phyloP scores from a whole-genome alignment of 2,888 invertebrate species.

The Drosophila greeni region DNA sequence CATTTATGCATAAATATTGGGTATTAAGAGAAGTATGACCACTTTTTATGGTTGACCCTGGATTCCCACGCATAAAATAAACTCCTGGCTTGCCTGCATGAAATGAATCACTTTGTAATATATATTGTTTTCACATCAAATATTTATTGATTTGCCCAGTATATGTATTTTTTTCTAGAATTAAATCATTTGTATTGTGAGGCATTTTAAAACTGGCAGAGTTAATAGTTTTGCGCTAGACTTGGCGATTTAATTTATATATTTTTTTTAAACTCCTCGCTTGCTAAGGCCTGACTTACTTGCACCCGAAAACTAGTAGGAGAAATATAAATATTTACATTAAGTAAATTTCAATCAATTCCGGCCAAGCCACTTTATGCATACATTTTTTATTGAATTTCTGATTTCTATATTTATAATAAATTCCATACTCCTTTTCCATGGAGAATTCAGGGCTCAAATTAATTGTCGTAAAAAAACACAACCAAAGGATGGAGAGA shows the following conservation, averaged over 20 bases:
- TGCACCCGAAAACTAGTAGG: neutral
- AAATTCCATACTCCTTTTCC: slow-evolving; percentile 17
- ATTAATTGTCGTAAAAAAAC: slow-evolving; percentile 23
- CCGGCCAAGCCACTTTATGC: slow-evolving; percentile 11
- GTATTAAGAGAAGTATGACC: slow-evolving; percentile 9
- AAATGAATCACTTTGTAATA: slow-evolving; percentile 14
- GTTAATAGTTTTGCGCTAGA: neutral
- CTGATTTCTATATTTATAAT: slow-evolving; percentile 14
- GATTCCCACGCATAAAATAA: neutral
- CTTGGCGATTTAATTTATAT: neutral
- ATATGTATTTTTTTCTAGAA: neutral
- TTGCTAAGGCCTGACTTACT: no score
- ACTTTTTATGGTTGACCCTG: slow-evolving; percentile 3
- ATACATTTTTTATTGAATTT: slow-evolving; percentile 34
- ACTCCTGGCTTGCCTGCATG: neutral
- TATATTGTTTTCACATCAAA: slow-evolving; percentile 17
- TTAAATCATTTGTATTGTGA: neutral
- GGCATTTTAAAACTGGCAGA: neutral
- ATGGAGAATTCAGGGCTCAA: slow-evolving; percentile 14
- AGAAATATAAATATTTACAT: slow-evolving; percentile 9
- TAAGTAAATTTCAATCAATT: slow-evolving; percentile 28
- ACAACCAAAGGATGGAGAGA: neutral
- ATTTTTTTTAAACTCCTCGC: neutral
- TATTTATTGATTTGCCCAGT: neutral
- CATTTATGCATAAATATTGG: slow-evolving; percentile 44